Evolutionary conservation across 2,113 vertebrate genomes (phyloP).

Genomic region (Larimichthys crocea): DNA sequence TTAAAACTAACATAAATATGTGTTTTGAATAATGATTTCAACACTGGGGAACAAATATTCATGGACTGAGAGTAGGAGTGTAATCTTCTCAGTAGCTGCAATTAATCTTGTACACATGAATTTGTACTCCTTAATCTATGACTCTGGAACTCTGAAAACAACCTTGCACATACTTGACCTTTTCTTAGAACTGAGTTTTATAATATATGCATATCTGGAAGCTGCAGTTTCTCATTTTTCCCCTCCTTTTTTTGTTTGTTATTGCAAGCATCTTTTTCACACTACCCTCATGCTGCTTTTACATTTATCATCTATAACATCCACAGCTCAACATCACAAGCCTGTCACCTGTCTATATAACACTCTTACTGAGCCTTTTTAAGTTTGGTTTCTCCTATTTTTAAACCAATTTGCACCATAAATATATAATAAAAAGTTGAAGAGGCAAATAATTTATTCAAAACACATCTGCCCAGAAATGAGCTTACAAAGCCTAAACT

Average conservation of each 20-base stretch:
- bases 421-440: background rate
- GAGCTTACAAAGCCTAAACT: background rate
- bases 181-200: slow-evolving; percentile 22
- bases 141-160: background rate
- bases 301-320: slow-evolving; percentile 8
- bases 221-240: background rate
- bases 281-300: background rate
- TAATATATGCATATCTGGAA: background rate
- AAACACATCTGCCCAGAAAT: slow-evolving; percentile 2
- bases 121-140: background rate
- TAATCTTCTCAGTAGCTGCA: background rate
- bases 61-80: background rate
- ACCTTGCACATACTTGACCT: background rate
- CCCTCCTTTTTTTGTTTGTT: no score
- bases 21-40: background rate
- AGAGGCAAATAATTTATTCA: background rate
- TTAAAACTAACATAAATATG: background rate
- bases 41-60: background rate
- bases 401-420: background rate
- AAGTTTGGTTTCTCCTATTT: slow-evolving; percentile 3
- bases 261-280: slow-evolving; percentile 4
- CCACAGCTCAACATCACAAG: background rate
- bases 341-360: background rate
- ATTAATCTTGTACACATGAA: background rate
- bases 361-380: slow-evolving; percentile 11